phyloP scores from a whole-genome alignment of 2,888 invertebrate species.

The Agonopterix subpropinquella region DNA sequence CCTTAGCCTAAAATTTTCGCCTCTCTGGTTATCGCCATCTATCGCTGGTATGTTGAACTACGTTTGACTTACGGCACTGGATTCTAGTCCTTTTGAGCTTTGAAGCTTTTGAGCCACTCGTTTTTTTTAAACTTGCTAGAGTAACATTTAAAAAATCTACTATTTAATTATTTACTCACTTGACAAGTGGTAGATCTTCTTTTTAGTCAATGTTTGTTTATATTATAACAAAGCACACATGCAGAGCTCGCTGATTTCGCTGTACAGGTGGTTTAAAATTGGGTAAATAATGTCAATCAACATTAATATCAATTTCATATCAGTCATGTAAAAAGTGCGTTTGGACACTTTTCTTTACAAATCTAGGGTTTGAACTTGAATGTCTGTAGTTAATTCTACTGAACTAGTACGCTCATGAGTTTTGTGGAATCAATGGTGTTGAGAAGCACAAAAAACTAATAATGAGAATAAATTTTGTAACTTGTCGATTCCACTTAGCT shows the following conservation, averaged over 20 bases:
- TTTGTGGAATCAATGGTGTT: neutral
- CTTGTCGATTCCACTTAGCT: too few relatives aligned
- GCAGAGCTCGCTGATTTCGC: conserved; percentile 22
- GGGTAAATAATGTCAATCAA: conserved; percentile 67
- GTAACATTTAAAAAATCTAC: too few relatives aligned
- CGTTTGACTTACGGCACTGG: too few relatives aligned
- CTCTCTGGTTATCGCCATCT: too few relatives aligned
- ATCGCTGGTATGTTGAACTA: too few relatives aligned
- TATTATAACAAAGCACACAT: conserved; percentile 6
- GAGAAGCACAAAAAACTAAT: neutral
- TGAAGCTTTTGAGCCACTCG: too few relatives aligned
- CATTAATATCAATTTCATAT: conserved; percentile 72
- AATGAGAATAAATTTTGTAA: too few relatives aligned
- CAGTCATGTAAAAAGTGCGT: conserved; percentile 39
- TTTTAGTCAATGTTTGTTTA: conserved; percentile 29
- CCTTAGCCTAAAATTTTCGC: too few relatives aligned
- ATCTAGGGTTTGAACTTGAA: conserved; percentile 1
- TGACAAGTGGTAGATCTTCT: too few relatives aligned
- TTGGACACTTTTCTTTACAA: conserved; percentile 29
- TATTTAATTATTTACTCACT: too few relatives aligned
- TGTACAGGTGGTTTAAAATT: conserved; percentile 46
- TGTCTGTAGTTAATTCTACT: conserved; percentile 7
- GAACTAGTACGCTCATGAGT: conserved; percentile 2
- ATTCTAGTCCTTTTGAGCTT: too few relatives aligned
- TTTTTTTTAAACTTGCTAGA: too few relatives aligned